A percentile compares a stretch with the other conserved stretches of the same genome.
Conservation (phyloP, 2,797 vertebrate genomes). For the Lerista edwardsae region DNA sequence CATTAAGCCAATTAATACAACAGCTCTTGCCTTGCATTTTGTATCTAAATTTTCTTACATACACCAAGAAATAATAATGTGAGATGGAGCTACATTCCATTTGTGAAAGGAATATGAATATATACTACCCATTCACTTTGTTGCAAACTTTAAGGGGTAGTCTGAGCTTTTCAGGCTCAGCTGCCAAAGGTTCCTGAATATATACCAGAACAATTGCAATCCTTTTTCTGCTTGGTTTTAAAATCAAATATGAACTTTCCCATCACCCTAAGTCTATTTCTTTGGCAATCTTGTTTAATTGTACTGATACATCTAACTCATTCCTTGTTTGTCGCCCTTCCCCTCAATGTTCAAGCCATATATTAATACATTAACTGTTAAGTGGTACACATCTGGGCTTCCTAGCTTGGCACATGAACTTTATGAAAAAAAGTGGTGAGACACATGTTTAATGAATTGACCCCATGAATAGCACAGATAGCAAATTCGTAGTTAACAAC, state of each 20-base stretch:
- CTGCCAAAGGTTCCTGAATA: neutral
- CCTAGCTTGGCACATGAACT: too few relatives aligned
- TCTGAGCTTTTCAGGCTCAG: neutral
- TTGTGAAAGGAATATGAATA: neutral
- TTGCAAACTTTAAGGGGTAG: neutral
- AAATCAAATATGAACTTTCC: neutral
- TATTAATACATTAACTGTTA: too few relatives aligned
- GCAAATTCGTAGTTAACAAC: too few relatives aligned
- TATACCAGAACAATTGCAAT: neutral
- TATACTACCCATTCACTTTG: neutral
- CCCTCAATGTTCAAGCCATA: neutral
- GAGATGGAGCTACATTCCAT: neutral
- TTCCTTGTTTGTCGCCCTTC: neutral
- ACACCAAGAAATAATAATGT: neutral
- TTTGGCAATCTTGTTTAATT: neutral
- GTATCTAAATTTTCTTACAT: neutral
- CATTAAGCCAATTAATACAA: conserved; percentile 5
- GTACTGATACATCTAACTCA: neutral
- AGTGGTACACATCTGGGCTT: too few relatives aligned
- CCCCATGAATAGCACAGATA: too few relatives aligned
- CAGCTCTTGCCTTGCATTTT: conserved; percentile 24
- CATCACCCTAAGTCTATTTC: neutral
- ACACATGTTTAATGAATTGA: too few relatives aligned
- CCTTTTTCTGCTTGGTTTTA: neutral
- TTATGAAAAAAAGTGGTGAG: too few relatives aligned